Conservation (phyloP, 2,797 vertebrate species). For the Philypnodon macrostomus region DNA sequence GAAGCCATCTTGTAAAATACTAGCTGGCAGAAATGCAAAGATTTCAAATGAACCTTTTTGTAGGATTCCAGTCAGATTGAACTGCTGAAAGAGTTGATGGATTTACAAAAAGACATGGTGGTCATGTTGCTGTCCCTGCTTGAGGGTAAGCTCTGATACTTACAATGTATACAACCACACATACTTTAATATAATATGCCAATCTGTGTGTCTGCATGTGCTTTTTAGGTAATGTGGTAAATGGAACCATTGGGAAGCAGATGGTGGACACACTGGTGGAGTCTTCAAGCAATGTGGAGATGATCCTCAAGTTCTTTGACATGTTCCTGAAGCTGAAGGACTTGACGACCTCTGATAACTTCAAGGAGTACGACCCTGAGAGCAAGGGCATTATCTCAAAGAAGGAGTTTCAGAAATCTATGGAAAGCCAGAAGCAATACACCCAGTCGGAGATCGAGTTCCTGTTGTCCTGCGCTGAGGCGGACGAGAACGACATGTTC, state of each 20-base stretch:
- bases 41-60: constrained; percentile 11
- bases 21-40: no score
- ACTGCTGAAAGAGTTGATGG: constrained; percentile 93
- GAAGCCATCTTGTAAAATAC: no score
- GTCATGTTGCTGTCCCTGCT: constrained; percentile 96
- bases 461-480: constrained; percentile 91
- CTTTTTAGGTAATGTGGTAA: constrained; percentile 89
- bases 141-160: constrained; percentile 80
- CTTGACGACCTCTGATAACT: constrained; percentile 90
- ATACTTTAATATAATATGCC: neutral
- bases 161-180: neutral
- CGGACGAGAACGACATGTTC: constrained; percentile 91
- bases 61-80: constrained; percentile 97
- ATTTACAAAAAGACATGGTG: constrained; percentile 97
- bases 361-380: constrained; percentile 92
- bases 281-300: constrained; percentile 94
- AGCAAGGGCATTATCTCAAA: constrained; percentile 93
- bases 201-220: neutral
- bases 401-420: constrained; percentile 95
- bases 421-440: constrained; percentile 97
- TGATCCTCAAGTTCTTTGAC: constrained; percentile 98
- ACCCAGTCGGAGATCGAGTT: constrained; percentile 92
- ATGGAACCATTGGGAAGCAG: constrained; percentile 96
- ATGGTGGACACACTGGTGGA: constrained; percentile 98
- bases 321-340: constrained; percentile 98